phyloP scores from a whole-genome alignment of 2,797 vertebrate genomes.

The Craterocephalus amniculus region DNA sequence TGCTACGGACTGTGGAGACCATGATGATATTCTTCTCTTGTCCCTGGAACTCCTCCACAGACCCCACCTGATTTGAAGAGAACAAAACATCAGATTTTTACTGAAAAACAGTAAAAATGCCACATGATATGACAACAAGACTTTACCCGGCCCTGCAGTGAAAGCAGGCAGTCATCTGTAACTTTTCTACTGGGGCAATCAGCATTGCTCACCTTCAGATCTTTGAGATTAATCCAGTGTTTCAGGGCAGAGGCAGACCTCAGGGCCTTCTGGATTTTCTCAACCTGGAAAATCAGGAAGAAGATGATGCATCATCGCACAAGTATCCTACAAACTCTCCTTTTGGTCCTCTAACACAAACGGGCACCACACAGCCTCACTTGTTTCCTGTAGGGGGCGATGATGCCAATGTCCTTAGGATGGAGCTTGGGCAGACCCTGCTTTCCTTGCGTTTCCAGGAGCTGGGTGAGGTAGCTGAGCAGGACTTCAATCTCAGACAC shows the following conservation, averaged over 20 bases:
- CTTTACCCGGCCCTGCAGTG: not conserved
- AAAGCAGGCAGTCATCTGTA: not conserved
- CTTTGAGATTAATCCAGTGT: conserved; percentile 80
- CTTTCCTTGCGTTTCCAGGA: conserved; percentile 84
- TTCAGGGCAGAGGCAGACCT: conserved; percentile 73
- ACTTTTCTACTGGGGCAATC: conserved; percentile 2
- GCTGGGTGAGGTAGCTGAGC: conserved; percentile 85
- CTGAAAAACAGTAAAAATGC: no score
- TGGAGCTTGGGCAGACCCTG: conserved; percentile 82
- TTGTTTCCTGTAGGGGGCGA: conserved; percentile 95
- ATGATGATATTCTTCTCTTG: conserved; percentile 91
- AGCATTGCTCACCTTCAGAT: conserved; percentile 83
- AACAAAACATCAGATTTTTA: no score
- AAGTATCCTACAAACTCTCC: not conserved
- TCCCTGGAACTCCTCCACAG: conserved; percentile 96
- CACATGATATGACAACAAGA: not conserved
- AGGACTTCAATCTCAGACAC: conserved; percentile 87
- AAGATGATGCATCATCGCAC: not conserved
- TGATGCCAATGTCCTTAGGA: conserved; percentile 88
- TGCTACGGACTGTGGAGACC: conserved; percentile 92
- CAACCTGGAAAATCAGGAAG: conserved; percentile 81
- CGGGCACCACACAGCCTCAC: conserved; percentile 66
- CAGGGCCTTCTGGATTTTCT: conserved; percentile 90
- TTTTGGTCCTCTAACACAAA: not conserved
- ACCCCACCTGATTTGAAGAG: conserved; percentile 85